Evolutionary conservation across 2,113 vertebrate genomes (phyloP).

Genomic region (rat (Rattus norvegicus)): GRCr8 NC_086026.1:117395501-117396000

Average conservation of each 20-base stretch:
- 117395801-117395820: background rate
- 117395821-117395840: background rate
- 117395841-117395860: background rate
- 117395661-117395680: background rate
- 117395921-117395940: background rate
- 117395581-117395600: too few species aligned
- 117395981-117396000: constrained; percentile 23
- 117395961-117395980: constrained; percentile 28
- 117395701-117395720: constrained; percentile 28
- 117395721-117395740: constrained; percentile 39
- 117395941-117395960: background rate
- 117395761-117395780: background rate
- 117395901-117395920: background rate
- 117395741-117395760: constrained; percentile 28
- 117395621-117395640: constrained; percentile 31
- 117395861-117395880: background rate
- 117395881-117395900: too few species aligned
- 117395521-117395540: too few species aligned
- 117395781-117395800: background rate
- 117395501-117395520: constrained; percentile 43
- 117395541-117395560: too few species aligned
- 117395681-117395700: background rate
- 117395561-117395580: too few species aligned
- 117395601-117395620: background rate
- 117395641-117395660: constrained; percentile 4